These are phyloP conservation scores for Epinotia demarniana DNA, from an alignment of 2,888 invertebrate species.

Conservation along the genomic window DNA sequence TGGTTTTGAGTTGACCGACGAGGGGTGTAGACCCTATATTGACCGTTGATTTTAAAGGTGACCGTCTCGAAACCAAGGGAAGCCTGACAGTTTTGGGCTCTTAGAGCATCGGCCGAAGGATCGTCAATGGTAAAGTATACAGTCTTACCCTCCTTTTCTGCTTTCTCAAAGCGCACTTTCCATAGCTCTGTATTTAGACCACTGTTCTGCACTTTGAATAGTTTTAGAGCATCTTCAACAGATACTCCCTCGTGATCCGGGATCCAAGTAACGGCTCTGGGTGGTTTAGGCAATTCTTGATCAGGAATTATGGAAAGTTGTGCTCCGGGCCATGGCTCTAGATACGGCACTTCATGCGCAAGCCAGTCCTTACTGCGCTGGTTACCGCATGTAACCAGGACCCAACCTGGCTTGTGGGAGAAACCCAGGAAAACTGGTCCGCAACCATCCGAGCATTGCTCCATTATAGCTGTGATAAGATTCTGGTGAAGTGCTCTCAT, in stretches of 20 bases:
- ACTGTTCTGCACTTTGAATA: slow-evolving; percentile 1
- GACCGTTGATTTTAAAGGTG: slow-evolving; percentile 5
- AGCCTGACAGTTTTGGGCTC: not conserved
- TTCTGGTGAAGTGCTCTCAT: slow-evolving; percentile 3
- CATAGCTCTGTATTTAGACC: slow-evolving; percentile 8
- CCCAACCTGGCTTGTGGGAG: slow-evolving; percentile 2
- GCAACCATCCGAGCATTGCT: not conserved
- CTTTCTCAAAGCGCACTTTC: slow-evolving; percentile 4
- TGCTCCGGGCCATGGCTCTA: not conserved
- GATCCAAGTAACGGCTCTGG: not conserved
- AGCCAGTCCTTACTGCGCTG: slow-evolving; percentile 12
- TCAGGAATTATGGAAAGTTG: not conserved
- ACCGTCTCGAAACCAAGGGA: not conserved
- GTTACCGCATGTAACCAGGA: slow-evolving; percentile 5
- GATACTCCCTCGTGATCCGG: not conserved
- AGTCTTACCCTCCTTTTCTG: not conserved
- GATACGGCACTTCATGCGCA: not conserved
- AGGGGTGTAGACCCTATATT: not conserved
- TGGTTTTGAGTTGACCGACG: not conserved
- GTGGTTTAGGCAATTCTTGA: slow-evolving; percentile 1
- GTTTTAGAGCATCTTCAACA: not conserved
- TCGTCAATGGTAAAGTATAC: slow-evolving; percentile 8
- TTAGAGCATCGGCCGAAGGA: not conserved
- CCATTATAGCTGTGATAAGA: not conserved
- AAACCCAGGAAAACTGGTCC: slow-evolving; percentile 2